Evolutionary conservation across 53 echinoderm and acorn worm genomes (phyloP).

Genomic region (Luidia sarsii): DNA sequence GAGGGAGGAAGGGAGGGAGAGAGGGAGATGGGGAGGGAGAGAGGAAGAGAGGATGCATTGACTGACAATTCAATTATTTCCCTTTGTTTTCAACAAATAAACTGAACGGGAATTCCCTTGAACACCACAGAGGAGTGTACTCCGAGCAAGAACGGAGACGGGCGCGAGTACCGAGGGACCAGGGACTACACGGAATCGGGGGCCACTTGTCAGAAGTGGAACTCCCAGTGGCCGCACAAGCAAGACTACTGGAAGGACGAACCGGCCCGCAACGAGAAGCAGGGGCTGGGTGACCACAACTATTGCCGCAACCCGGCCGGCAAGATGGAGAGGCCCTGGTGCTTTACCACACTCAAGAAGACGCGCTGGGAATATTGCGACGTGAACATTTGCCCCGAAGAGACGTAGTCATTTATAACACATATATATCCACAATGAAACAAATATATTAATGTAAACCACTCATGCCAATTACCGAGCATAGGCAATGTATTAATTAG

Average conservation of each 20-base stretch:
- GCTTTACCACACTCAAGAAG: slow-evolving; percentile 81
- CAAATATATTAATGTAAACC: background rate
- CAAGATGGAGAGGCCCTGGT: slow-evolving; percentile 79
- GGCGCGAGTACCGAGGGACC: slow-evolving; percentile 85
- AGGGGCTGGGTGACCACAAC: slow-evolving; percentile 89
- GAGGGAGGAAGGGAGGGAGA: too few species aligned
- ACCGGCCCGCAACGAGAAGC: slow-evolving; percentile 58
- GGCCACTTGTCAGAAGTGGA: slow-evolving; percentile 95
- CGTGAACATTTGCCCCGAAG: slow-evolving; percentile 56
- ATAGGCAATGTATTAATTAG: too few species aligned
- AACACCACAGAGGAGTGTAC: slow-evolving; percentile 67
- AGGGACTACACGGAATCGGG: slow-evolving; percentile 82
- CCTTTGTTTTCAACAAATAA: too few species aligned
- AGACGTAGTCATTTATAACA: slow-evolving; percentile 1
- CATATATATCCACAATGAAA: background rate
- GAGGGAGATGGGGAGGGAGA: too few species aligned
- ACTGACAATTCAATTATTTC: too few species aligned
- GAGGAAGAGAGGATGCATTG: too few species aligned
- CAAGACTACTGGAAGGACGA: slow-evolving; percentile 67
- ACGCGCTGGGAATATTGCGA: slow-evolving; percentile 86
- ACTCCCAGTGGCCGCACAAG: slow-evolving; percentile 85
- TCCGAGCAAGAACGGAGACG: slow-evolving; percentile 73
- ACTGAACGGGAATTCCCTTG: too few species aligned
- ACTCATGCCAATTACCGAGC: background rate
- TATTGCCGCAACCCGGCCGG: slow-evolving; percentile 90